These are phyloP conservation scores for Macquaria ambigua DNA, from an alignment of 2,113 vertebrate genomes.

Conservation along the genomic window DNA sequence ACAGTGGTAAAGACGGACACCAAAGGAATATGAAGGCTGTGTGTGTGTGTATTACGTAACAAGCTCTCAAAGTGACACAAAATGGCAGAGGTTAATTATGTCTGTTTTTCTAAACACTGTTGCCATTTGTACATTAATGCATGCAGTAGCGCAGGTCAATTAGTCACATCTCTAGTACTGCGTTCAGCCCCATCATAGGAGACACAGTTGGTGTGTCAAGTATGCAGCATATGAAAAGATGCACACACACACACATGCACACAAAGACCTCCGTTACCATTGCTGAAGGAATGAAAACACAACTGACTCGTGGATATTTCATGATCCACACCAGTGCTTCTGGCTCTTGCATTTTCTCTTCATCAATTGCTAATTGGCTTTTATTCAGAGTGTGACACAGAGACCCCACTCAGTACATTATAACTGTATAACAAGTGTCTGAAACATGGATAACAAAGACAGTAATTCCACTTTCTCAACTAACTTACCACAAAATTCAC, in stretches of 20 bases:
- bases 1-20: constrained; percentile 60
- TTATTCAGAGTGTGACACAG: constrained; percentile 57
- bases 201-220: constrained; percentile 32
- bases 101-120: constrained; percentile 29
- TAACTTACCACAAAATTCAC: neutral
- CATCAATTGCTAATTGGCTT: constrained; percentile 73
- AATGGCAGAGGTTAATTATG: constrained; percentile 62
- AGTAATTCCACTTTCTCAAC: constrained; percentile 14
- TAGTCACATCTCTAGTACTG: constrained; percentile 40
- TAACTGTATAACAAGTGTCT: constrained; percentile 42
- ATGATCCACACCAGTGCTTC: constrained; percentile 60
- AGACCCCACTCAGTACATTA: constrained; percentile 16
- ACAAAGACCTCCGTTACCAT: constrained; percentile 43
- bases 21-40: constrained; percentile 52
- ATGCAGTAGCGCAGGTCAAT: constrained; percentile 44
- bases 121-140: constrained; percentile 54
- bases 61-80: constrained; percentile 46
- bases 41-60: constrained; percentile 31
- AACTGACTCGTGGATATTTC: constrained; percentile 58
- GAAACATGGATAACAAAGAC: constrained; percentile 18
- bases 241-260: constrained; percentile 24
- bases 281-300: constrained; percentile 45
- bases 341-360: constrained; percentile 52
- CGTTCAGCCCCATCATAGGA: constrained; percentile 29
- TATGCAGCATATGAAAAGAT: constrained; percentile 32